A percentile compares a stretch with the other conserved stretches of the same genome.
Conservation (phyloP, 2,888 invertebrate species). For the Lasioglossum villosulum region DNA sequence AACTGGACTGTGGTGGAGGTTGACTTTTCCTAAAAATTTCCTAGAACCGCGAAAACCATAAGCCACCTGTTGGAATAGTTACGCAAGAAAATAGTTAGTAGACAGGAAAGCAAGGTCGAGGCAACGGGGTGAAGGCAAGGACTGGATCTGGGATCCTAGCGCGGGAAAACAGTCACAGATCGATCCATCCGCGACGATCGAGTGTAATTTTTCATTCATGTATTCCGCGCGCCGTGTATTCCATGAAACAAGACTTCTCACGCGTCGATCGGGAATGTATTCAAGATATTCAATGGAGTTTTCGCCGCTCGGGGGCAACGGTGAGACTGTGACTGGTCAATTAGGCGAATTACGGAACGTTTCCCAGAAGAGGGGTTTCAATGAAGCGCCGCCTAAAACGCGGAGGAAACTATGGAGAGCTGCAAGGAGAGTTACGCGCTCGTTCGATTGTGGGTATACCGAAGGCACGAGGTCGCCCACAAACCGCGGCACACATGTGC, state of each 20-base stretch:
- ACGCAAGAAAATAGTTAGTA: slow-evolving; percentile 2
- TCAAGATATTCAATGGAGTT: neutral
- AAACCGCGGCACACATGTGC: slow-evolving; percentile 78
- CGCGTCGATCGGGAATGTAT: neutral
- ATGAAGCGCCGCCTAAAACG: neutral
- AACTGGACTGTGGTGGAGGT: neutral
- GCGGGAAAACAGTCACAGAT: neutral
- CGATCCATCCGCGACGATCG: neutral
- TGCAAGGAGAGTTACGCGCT: slow-evolving; percentile 21
- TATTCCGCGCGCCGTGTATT: neutral
- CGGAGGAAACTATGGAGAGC: neutral
- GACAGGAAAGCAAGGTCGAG: slow-evolving; percentile 49
- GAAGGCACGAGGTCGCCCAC: slow-evolving; percentile 72
- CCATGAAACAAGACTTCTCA: neutral
- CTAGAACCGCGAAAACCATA: neutral
- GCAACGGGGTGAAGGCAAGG: slow-evolving; percentile 32
- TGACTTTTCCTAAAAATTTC: neutral
- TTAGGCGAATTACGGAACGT: neutral
- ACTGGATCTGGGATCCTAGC: slow-evolving; percentile 16
- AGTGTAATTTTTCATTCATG: neutral
- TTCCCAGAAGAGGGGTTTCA: neutral
- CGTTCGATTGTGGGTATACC: slow-evolving; percentile 48
- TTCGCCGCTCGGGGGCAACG: neutral
- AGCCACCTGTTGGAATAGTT: neutral
- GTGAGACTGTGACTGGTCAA: neutral